Evolutionary conservation across 2,888 invertebrate species (phyloP).

Genomic region (Agrypnus murinus): DNA sequence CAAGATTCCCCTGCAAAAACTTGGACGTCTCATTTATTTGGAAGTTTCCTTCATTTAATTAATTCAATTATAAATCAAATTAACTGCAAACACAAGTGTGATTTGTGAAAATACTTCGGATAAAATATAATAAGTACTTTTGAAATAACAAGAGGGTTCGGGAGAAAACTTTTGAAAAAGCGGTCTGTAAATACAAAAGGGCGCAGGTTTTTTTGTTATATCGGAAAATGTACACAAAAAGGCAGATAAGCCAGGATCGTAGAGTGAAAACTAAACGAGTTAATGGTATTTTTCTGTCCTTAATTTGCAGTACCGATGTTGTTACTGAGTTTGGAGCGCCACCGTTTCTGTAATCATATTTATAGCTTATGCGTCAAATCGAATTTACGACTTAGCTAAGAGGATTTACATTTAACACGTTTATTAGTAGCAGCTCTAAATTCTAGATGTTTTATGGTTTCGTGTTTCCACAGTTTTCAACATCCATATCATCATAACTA

Average conservation of each 20-base stretch:
- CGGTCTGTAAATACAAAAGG: conserved; percentile 7
- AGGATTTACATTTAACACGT: conserved; percentile 59
- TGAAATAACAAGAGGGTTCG: conserved; percentile 30
- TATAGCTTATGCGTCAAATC: conserved; percentile 61
- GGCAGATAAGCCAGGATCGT: conserved; percentile 28
- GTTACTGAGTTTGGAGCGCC: conserved; percentile 56
- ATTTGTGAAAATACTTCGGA: conserved; percentile 48
- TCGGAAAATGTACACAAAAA: conserved; percentile 16
- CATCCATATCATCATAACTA: conserved; percentile 8
- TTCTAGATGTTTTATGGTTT: conserved; percentile 49
- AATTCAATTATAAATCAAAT: conserved; percentile 64
- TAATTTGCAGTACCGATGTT: conserved; percentile 53
- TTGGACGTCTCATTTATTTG: conserved; percentile 68
- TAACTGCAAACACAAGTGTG: conserved; percentile 46
- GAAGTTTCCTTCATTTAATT: conserved; percentile 65
- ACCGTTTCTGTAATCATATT: conserved; percentile 59
- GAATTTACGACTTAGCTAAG: conserved; percentile 60
- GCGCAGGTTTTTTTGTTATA: conserved; percentile 19
- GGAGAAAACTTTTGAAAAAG: conserved; percentile 17
- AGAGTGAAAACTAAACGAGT: conserved; percentile 44
- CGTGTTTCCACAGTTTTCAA: conserved; percentile 35
- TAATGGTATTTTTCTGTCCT: conserved; percentile 54
- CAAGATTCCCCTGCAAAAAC: conserved; percentile 59
- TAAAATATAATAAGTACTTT: conserved; percentile 27
- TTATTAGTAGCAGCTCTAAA: conserved; percentile 54